phyloP scores from a whole-genome alignment of 2,113 vertebrate species.

The Tauraco erythrolophus region DNA sequence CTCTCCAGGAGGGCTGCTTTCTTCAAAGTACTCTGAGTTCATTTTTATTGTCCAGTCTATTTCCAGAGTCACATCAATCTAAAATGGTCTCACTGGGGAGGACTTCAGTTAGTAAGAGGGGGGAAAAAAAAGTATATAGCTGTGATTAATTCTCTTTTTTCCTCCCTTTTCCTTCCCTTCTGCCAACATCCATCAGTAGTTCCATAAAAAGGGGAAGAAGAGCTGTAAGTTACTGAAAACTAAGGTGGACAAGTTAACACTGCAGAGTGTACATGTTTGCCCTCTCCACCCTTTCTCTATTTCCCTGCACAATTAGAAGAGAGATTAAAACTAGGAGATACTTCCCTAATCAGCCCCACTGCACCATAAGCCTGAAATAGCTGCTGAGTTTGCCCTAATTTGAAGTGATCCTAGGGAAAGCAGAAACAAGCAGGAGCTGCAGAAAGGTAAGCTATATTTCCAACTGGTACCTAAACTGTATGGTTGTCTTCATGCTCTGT shows the following conservation, averaged over 20 bases:
- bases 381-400: background rate
- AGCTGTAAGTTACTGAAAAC: slow-evolving; percentile 3
- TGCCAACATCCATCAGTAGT: background rate
- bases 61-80: background rate
- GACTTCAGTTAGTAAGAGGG: background rate
- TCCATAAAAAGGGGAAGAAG: background rate
- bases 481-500: background rate
- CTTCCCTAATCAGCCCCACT: background rate
- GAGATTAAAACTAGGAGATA: background rate
- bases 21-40: background rate
- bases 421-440: background rate
- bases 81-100: background rate
- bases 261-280: background rate
- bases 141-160: slow-evolving; percentile 19
- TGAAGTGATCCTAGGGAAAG: background rate
- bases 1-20: background rate
- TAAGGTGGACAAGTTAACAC: background rate
- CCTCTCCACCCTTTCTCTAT: background rate
- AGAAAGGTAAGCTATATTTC: background rate
- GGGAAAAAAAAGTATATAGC: background rate
- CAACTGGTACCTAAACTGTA: background rate
- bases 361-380: background rate
- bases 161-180: background rate
- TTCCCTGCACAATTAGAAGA: background rate
- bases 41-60: background rate